phyloP scores from a whole-genome alignment of 2,113 vertebrate species.

The Leiothrix lutea region DNA sequence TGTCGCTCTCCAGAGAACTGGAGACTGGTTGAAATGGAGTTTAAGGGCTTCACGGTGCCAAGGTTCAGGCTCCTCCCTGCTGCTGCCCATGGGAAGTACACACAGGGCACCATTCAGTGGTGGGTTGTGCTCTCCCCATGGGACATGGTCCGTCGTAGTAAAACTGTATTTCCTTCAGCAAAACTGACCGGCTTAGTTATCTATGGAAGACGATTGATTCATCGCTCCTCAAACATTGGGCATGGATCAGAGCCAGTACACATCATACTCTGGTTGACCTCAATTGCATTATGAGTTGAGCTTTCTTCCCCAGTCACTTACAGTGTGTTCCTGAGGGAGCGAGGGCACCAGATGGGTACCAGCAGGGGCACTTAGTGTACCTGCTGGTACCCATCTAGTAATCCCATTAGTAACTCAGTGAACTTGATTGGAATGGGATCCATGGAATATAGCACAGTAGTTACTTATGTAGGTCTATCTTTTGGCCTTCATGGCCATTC shows the following conservation, averaged over 20 bases:
- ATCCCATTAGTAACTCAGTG: background rate
- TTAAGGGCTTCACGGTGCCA: background rate
- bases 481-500: background rate
- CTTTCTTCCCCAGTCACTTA: background rate
- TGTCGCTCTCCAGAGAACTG: background rate
- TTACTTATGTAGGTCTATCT: background rate
- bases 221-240: accelerated
- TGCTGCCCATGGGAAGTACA: background rate
- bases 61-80: background rate
- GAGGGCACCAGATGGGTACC: background rate
- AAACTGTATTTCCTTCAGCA: background rate
- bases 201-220: background rate
- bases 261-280: background rate
- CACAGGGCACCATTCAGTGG: accelerated
- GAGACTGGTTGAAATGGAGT: background rate
- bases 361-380: too few species aligned
- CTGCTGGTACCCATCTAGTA: background rate
- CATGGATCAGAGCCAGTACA: background rate
- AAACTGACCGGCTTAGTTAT: background rate
- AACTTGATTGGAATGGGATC: background rate
- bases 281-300: background rate
- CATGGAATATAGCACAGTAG: background rate
- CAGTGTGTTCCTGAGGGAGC: background rate
- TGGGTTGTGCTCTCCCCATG: background rate
- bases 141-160: background rate